These are phyloP conservation scores for Myiagra hebetior DNA, from an alignment of 2,113 vertebrate genomes.

Conservation along the genomic window DNA sequence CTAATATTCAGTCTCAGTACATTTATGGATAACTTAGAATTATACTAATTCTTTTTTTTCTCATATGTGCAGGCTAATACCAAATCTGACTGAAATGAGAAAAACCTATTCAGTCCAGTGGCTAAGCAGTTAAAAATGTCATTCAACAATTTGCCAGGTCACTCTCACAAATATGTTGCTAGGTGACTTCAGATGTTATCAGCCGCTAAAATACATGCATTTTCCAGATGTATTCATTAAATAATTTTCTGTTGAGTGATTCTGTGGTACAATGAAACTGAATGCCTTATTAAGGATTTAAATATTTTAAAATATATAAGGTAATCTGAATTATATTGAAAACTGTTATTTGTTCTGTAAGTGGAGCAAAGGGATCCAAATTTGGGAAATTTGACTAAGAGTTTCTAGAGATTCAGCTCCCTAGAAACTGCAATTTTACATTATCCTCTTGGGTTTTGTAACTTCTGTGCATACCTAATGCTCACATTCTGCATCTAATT, in stretches of 20 bases:
- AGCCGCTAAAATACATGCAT: constrained; percentile 4
- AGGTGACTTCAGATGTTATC: constrained; percentile 55
- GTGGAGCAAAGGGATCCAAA: background rate
- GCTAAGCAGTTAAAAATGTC: constrained; percentile 29
- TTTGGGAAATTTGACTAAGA: background rate
- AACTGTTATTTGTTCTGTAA: background rate
- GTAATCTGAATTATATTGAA: background rate
- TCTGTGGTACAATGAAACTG: background rate
- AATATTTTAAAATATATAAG: background rate
- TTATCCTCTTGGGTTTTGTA: background rate
- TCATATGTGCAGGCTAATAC: background rate
- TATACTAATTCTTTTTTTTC: background rate
- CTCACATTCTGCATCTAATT: constrained; percentile 38
- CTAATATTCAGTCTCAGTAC: background rate
- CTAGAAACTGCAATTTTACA: background rate
- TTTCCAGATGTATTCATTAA: constrained; percentile 41
- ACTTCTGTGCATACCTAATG: constrained; percentile 28
- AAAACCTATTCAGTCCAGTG: background rate
- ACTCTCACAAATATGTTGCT: constrained; percentile 53
- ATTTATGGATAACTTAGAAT: background rate
- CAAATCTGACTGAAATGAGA: background rate
- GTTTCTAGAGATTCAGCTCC: background rate
- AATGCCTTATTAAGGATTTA: background rate
- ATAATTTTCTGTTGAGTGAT: background rate
- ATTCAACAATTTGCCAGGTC: constrained; percentile 11